These are phyloP conservation scores for Pyrrhia umbra DNA, from an alignment of 2,888 invertebrate species.

Conservation along the genomic window DNA sequence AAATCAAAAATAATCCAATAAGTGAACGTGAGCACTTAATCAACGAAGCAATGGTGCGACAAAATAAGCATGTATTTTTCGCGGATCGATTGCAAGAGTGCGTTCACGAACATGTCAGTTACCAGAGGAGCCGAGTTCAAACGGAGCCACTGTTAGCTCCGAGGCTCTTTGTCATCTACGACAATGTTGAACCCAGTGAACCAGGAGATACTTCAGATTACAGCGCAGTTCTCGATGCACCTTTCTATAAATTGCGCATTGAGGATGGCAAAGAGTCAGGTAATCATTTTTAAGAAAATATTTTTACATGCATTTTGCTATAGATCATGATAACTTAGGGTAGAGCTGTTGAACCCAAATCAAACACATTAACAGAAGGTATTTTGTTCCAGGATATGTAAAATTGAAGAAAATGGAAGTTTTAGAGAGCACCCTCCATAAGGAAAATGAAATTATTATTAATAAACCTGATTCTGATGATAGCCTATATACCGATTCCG, in stretches of 20 bases:
- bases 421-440: slow-evolving; percentile 80
- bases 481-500: slow-evolving; percentile 85
- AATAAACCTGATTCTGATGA: slow-evolving; percentile 74
- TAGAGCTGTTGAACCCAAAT: not conserved
- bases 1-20: slow-evolving; percentile 86
- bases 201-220: slow-evolving; percentile 91
- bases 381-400: slow-evolving; percentile 87
- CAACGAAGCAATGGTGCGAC: slow-evolving; percentile 88
- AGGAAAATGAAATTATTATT: slow-evolving; percentile 70
- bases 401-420: slow-evolving; percentile 89
- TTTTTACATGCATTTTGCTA: too few relatives aligned
- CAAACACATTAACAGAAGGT: not conserved
- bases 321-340: not conserved
- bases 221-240: slow-evolving; percentile 90
- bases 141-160: slow-evolving; percentile 91
- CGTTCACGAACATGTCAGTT: slow-evolving; percentile 91
- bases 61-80: slow-evolving; percentile 91
- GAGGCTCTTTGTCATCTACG: slow-evolving; percentile 92
- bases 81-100: slow-evolving; percentile 93
- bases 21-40: slow-evolving; percentile 86
- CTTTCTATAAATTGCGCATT: slow-evolving; percentile 91
- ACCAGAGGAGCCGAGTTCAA: slow-evolving; percentile 76
- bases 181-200: slow-evolving; percentile 93
- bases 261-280: slow-evolving; percentile 88
- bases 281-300: slow-evolving; percentile 51